phyloP scores from a whole-genome alignment of 2,113 vertebrate genomes.

The Hoplias malabaricus region DNA sequence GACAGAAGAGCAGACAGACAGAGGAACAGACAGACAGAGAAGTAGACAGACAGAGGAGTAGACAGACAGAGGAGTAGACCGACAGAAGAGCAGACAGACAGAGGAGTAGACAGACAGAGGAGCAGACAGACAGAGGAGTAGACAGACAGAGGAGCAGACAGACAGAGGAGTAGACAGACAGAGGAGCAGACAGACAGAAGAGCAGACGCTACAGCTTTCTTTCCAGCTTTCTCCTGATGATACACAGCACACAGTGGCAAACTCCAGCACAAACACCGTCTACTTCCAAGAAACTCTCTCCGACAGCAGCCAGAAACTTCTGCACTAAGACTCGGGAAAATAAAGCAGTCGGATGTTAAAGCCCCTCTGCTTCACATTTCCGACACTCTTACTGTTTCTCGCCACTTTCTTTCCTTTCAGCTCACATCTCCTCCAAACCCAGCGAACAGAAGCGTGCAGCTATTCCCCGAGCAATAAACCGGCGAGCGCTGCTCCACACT shows the following conservation, averaged over 20 bases:
- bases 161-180: neutral
- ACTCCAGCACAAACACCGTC: neutral
- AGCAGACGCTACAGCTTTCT: neutral
- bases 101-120: slow-evolving; percentile 6
- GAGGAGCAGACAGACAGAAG: neutral
- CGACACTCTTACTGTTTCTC: neutral
- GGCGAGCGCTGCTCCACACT: neutral
- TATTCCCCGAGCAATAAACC: neutral
- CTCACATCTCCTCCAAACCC: neutral
- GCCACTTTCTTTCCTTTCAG: neutral
- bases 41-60: neutral
- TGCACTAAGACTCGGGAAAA: neutral
- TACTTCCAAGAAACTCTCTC: neutral
- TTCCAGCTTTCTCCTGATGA: neutral
- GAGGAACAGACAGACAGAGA: neutral
- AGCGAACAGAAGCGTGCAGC: neutral
- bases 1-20: neutral
- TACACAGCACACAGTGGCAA: neutral
- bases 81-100: neutral
- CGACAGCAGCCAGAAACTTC: neutral
- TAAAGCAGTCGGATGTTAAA: neutral
- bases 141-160: slow-evolving; percentile 4
- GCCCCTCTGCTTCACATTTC: neutral
- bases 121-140: too few relatives aligned
- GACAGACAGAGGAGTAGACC: too few relatives aligned